A percentile compares a stretch with the other conserved stretches of the same genome.
Evolutionary conservation across 2,888 invertebrate genomes (phyloP).

Genomic region (Mactromeris polynyma): DNA sequence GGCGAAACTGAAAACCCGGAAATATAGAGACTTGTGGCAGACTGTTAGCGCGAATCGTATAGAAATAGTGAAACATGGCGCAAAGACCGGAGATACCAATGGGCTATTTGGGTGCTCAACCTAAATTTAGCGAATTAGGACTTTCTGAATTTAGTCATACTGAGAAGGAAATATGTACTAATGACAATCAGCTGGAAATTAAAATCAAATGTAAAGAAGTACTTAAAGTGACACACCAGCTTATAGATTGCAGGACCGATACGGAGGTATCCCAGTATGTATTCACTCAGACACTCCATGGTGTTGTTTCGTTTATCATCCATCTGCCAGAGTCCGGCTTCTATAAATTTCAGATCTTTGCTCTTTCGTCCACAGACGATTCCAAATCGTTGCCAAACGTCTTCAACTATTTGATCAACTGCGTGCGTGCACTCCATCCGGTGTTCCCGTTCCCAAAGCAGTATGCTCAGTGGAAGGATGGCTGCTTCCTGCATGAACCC

Average conservation of each 20-base stretch:
- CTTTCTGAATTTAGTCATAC: conserved; percentile 75
- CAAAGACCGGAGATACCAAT: conserved; percentile 77
- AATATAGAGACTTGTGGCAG: conserved; percentile 11
- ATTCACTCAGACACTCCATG: conserved; percentile 80
- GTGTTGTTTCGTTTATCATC: conserved; percentile 74
- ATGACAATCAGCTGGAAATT: conserved; percentile 78
- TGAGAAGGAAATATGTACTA: conserved; percentile 70
- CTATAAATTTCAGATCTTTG: conserved; percentile 86
- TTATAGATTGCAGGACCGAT: conserved; percentile 72
- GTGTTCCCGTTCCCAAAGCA: conserved; percentile 86
- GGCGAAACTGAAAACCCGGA: conserved; percentile 28
- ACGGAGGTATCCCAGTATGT: conserved; percentile 78
- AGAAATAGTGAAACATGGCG: conserved; percentile 60
- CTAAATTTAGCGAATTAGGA: conserved; percentile 78
- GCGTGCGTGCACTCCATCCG: conserved; percentile 73
- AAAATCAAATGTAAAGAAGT: conserved; percentile 71
- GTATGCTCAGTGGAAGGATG: conserved; percentile 87
- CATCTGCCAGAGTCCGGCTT: conserved; percentile 82
- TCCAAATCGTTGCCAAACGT: conserved; percentile 86
- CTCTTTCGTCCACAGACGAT: conserved; percentile 83
- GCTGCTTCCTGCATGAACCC: conserved; percentile 85
- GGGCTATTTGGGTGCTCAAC: conserved; percentile 82
- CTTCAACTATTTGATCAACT: conserved; percentile 86
- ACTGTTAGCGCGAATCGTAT: background rate
- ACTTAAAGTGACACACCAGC: conserved; percentile 80